Conservation (phyloP, 2,888 invertebrate genomes). For the Drosophila koepferae region DNA sequence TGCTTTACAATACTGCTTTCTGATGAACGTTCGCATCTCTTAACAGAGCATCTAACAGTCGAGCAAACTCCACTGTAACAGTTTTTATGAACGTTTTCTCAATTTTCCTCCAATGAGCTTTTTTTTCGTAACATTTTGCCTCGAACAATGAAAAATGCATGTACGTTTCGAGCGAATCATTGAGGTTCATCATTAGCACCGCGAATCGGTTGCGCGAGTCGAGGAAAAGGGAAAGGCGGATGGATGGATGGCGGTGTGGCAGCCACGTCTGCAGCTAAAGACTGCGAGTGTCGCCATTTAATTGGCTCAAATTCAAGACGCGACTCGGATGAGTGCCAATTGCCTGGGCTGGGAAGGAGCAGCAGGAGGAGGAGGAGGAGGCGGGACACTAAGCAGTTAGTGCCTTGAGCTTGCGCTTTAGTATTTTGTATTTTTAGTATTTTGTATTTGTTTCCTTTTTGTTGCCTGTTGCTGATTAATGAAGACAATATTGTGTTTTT, state of each 20-base stretch:
- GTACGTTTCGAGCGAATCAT: constrained; percentile 42
- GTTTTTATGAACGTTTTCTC: neutral
- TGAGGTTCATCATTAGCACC: constrained; percentile 71
- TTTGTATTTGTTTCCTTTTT: constrained; percentile 1
- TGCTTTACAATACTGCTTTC: too few species aligned
- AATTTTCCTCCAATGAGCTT: neutral
- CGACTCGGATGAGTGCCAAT: constrained; percentile 46
- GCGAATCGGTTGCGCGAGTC: constrained; percentile 16
- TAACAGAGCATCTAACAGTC: neutral
- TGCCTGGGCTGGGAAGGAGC: constrained; percentile 15
- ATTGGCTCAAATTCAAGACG: constrained; percentile 73
- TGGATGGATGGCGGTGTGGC: neutral
- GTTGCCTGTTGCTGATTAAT: constrained; percentile 62
- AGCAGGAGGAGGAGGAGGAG: neutral
- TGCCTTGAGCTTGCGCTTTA: constrained; percentile 20
- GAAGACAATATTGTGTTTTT: constrained; percentile 53
- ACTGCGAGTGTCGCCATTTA: constrained; percentile 70
- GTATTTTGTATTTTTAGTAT: neutral
- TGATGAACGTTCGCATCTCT: neutral
- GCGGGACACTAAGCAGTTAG: constrained; percentile 6
- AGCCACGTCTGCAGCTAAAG: constrained; percentile 28
- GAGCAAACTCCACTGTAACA: neutral
- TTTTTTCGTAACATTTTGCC: neutral
- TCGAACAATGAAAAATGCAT: constrained; percentile 56
- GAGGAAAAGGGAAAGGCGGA: constrained; percentile 68